Conservation (phyloP, 2,797 vertebrate species). For the Graptemys geographica region DNA sequence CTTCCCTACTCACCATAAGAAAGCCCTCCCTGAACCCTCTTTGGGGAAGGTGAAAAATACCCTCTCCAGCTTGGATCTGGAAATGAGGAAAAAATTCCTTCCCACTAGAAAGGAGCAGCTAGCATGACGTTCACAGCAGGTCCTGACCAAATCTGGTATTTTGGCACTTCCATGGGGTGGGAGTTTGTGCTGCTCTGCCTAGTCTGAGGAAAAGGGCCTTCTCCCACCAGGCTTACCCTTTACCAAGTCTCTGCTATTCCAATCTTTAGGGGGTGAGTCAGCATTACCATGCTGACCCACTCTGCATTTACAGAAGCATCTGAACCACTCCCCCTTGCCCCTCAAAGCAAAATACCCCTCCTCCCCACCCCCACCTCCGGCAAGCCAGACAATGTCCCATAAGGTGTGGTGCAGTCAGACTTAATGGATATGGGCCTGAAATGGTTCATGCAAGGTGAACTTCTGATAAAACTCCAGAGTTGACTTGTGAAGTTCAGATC, state of each 20-base stretch:
- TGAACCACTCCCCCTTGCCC: too few relatives aligned
- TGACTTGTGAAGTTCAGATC: not conserved
- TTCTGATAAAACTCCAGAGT: not conserved
- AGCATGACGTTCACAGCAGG: not conserved
- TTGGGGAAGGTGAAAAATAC: not conserved
- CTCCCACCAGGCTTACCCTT: not conserved
- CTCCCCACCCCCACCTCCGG: too few relatives aligned
- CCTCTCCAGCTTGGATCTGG: not conserved
- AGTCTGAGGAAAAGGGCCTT: not conserved
- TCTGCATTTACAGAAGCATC: not conserved
- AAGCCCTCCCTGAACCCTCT: not conserved
- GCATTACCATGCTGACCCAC: too few relatives aligned
- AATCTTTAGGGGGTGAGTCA: not conserved
- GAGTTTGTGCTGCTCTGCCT: not conserved
- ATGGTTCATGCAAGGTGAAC: not conserved
- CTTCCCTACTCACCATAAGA: not conserved
- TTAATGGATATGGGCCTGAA: not conserved
- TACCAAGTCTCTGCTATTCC: not conserved
- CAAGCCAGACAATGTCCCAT: not conserved
- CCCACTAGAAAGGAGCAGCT: not conserved
- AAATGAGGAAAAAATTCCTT: not conserved
- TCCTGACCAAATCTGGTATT: not conserved
- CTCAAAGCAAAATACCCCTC: not conserved
- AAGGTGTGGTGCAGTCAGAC: not conserved
- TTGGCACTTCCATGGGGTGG: not conserved